phyloP scores from a whole-genome alignment of 2,888 invertebrate genomes.

The Philereme transversata region DNA sequence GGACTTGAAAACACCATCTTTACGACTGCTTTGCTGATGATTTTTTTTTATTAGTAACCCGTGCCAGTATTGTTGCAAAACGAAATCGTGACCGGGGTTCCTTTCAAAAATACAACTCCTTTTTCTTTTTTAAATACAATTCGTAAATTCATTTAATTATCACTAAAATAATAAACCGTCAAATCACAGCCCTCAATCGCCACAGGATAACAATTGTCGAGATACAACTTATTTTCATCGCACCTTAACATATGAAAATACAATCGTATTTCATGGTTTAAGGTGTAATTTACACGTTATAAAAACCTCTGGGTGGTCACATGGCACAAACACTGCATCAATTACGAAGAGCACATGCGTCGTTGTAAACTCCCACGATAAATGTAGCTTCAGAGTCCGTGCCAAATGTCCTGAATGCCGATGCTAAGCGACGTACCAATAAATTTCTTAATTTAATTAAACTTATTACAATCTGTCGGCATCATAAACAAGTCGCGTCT shows the following conservation, averaged over 20 bases:
- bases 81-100: too few relatives aligned
- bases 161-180: conserved; percentile 15
- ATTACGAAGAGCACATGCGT: conserved; percentile 27
- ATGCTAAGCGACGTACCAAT: conserved; percentile 54
- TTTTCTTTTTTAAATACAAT: neutral
- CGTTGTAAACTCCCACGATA: conserved; percentile 14
- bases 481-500: conserved; percentile 52
- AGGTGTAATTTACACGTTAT: conserved; percentile 32
- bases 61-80: too few relatives aligned
- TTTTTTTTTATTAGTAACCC: too few relatives aligned
- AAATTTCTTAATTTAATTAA: conserved; percentile 75
- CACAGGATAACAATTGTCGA: conserved; percentile 9
- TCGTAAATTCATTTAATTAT: conserved; percentile 14
- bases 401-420: conserved; percentile 57
- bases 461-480: conserved; percentile 49
- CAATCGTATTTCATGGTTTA: conserved; percentile 9
- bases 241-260: conserved; percentile 16
- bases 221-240: conserved; percentile 24
- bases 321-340: conserved; percentile 24
- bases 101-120: conserved; percentile 5
- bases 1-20: too few relatives aligned
- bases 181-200: conserved; percentile 11
- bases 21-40: too few relatives aligned
- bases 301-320: conserved; percentile 34
- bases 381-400: conserved; percentile 33